Base-by-base conservation (phyloP, 2,113 vertebrate genomes). In the Australoheros scitulus region DNA sequence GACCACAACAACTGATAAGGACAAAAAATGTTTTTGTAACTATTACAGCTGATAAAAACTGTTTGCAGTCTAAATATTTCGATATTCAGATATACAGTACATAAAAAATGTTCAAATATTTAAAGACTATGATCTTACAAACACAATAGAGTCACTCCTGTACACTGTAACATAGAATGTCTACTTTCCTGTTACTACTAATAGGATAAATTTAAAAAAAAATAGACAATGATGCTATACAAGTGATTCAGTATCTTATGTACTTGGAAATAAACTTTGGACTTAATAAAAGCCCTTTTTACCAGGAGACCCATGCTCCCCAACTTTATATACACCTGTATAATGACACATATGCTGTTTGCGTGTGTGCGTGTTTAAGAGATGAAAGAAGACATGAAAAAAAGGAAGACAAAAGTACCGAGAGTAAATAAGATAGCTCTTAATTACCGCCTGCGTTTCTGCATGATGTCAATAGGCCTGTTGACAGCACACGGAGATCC, bases 401-500 rank as follows among this genome's bases (percentile, higher is more conserved):
- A 80, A 11, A 80, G 41, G 72, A 9, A 80, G 50, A 83, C 61
- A 81, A 81, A 79, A 70, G 72, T 29, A 89, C 11, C 20, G 22
- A 85, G 55, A 91, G 75, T 80, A 79, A 86, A 92, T 83, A 85
- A 90, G 47, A 80, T 55, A 41, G 88, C 81, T 87, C 75, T 88
- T 88, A 86, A 89, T 96, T 96, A 96, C 96, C 96, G 95, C 93
- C 96, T 94, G 93, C 89, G 93, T 91, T 93, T 96, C 89, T 95
- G 94, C 56, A 91, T 91, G 90, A 96, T 96, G 94, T 96, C 96
- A 79, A 96, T 96, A 87, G 96, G 96, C 58, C 94, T 92, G 94
- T 96, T 96, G 91, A 96, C 95, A 6, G 96, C 95, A 26, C 94
- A 93, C 4, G 95, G 95, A 1, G 96, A 96, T 84, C 95, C 95